Conservation (phyloP, 2,797 vertebrate species). For the Lutjanus argentimaculatus region DNA sequence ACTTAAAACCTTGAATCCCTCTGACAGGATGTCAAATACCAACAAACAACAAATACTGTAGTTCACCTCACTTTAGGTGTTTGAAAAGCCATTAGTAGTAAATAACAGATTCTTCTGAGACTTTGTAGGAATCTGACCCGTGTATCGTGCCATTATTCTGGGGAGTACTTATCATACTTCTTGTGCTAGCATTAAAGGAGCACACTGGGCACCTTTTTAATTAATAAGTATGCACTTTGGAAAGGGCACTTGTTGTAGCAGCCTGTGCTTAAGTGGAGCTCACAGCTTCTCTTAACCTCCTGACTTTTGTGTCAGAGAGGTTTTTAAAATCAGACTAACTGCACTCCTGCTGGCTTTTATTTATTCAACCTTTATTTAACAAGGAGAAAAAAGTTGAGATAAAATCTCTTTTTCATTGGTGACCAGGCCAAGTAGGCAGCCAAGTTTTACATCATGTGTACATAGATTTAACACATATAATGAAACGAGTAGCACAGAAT, state of each 20-base stretch:
- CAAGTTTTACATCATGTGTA: too few species aligned
- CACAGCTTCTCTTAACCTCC: conserved; percentile 11
- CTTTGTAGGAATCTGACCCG: conserved; percentile 21
- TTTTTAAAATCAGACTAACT: conserved; percentile 19
- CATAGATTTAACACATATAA: too few species aligned
- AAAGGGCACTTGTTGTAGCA: conserved; percentile 8
- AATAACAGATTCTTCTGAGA: conserved; percentile 25
- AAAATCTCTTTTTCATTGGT: too few species aligned
- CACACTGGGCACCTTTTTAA: conserved; percentile 29
- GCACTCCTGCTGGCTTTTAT: not conserved
- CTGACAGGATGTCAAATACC: too few species aligned
- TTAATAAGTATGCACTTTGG: conserved; percentile 12
- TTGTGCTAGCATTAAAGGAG: conserved; percentile 11
- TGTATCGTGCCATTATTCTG: conserved; percentile 13
- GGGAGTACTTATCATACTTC: conserved; percentile 1
- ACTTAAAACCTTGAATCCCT: too few species aligned
- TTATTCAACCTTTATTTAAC: too few species aligned
- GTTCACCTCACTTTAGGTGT: conserved; percentile 25
- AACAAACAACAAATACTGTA: conserved; percentile 16
- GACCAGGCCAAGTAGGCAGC: too few species aligned
- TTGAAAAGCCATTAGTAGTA: conserved; percentile 21
- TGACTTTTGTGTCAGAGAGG: conserved; percentile 9
- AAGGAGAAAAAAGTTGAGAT: too few species aligned
- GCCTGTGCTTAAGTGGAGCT: not conserved
- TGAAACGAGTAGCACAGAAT: too few species aligned